Evolutionary conservation across 2,113 vertebrate genomes (phyloP).

Genomic region (Chionodraco myersi): DNA sequence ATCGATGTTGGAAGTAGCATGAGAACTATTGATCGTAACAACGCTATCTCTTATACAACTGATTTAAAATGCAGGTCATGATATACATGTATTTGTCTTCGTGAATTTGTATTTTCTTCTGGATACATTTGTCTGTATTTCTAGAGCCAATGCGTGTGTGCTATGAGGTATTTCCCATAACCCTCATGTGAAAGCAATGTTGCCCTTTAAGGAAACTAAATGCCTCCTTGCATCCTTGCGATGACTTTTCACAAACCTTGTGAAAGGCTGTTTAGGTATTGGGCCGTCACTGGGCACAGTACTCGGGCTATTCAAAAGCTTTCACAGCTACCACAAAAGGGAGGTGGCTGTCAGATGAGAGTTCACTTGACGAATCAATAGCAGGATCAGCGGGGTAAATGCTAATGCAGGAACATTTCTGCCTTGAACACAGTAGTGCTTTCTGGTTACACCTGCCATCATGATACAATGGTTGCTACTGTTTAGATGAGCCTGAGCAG

Average conservation of each 20-base stretch:
- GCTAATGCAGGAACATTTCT: conserved; percentile 29
- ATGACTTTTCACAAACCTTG: conserved; percentile 1
- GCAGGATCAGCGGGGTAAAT: conserved; percentile 46
- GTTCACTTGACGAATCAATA: conserved; percentile 60
- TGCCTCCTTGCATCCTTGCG: background rate
- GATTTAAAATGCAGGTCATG: conserved; percentile 48
- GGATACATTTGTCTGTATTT: background rate
- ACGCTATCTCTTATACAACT: conserved; percentile 27
- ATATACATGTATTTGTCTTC: conserved; percentile 37
- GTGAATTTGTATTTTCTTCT: conserved; percentile 27
- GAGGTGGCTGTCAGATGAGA: conserved; percentile 49
- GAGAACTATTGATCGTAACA: conserved; percentile 65
- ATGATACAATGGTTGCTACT: conserved; percentile 6
- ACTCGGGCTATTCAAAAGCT: conserved; percentile 34
- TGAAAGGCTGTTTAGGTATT: conserved; percentile 30
- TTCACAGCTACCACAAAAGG: conserved; percentile 38
- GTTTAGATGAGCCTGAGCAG: background rate
- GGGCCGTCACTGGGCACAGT: conserved; percentile 2
- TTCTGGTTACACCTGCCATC: conserved; percentile 18
- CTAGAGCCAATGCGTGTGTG: background rate
- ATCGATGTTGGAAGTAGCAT: conserved; percentile 72
- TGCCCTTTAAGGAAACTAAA: conserved; percentile 9
- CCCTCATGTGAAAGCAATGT: conserved; percentile 16
- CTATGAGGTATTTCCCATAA: background rate
- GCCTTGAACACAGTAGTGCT: conserved; percentile 15